Conservation (phyloP, 1,140 invertebrate genomes). For the Galleria mellonella region DNA sequence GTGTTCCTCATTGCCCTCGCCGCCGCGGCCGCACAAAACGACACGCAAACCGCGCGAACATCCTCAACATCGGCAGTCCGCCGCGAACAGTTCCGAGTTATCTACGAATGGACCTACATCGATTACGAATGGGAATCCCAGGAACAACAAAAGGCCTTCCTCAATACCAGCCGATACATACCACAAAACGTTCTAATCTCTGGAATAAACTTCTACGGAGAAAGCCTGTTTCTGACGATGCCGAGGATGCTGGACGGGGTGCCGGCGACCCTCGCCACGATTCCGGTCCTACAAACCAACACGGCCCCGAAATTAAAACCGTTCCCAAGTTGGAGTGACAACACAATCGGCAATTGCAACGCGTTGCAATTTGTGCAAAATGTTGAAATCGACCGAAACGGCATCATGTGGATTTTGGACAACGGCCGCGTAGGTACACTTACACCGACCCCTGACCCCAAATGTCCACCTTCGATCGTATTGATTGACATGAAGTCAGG, state of each 20-base stretch:
- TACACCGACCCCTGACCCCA: slow-evolving; percentile 51
- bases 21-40: slow-evolving; percentile 44
- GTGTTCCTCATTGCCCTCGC: slow-evolving; percentile 40
- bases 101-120: slow-evolving; percentile 71
- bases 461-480: slow-evolving; percentile 79
- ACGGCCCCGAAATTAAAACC: slow-evolving; percentile 78
- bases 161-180: slow-evolving; percentile 72
- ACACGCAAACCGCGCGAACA: slow-evolving; percentile 21
- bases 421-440: slow-evolving; percentile 76
- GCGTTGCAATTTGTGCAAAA: slow-evolving; percentile 82
- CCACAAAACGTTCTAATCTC: slow-evolving; percentile 78
- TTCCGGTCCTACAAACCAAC: slow-evolving; percentile 70
- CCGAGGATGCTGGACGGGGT: slow-evolving; percentile 80
- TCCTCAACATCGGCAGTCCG: slow-evolving; percentile 13
- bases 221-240: slow-evolving; percentile 77
- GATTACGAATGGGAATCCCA: slow-evolving; percentile 66
- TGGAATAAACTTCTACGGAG: slow-evolving; percentile 78
- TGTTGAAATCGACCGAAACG: slow-evolving; percentile 80
- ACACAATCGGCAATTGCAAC: slow-evolving; percentile 76
- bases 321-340: slow-evolving; percentile 81
- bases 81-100: slow-evolving; percentile 68
- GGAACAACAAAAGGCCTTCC: slow-evolving; percentile 52
- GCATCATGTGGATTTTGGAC: slow-evolving; percentile 83
- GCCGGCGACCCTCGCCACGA: slow-evolving; percentile 78
- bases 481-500: slow-evolving; percentile 79